phyloP scores from a whole-genome alignment of 2,113 vertebrate genomes.

The Oenanthe oenanthe region DNA sequence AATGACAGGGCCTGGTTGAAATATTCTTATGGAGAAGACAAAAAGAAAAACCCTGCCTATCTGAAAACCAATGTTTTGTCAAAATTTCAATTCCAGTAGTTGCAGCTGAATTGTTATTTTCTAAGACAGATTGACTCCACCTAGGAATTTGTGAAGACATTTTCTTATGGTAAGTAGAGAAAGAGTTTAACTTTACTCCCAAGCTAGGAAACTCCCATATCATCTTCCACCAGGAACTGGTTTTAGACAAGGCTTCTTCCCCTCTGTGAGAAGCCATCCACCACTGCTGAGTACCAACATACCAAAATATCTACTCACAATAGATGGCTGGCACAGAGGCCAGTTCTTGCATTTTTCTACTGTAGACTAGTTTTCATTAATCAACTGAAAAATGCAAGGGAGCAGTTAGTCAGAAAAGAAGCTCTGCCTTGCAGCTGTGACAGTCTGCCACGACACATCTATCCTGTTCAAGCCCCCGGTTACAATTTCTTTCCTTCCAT shows the following conservation, averaged over 20 bases:
- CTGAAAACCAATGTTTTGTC: neutral
- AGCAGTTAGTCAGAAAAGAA: slow-evolving; percentile 2
- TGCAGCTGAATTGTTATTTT: neutral
- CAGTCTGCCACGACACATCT: neutral
- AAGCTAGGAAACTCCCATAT: neutral
- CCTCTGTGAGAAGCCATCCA: neutral
- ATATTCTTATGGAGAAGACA: neutral
- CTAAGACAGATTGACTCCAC: neutral
- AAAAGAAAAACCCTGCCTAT: neutral
- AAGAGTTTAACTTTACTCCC: neutral
- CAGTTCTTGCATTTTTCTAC: neutral
- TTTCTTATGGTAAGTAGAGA: neutral
- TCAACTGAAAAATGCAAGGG: neutral
- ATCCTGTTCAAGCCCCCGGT: neutral
- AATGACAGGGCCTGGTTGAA: neutral
- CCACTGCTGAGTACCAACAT: neutral
- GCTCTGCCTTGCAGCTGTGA: neutral
- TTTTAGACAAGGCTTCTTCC: neutral
- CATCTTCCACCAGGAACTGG: neutral
- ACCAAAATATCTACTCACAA: neutral
- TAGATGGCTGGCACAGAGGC: neutral
- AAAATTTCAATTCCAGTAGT: neutral
- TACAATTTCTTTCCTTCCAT: neutral
- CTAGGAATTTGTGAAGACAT: neutral
- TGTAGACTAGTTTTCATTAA: neutral